phyloP scores from a whole-genome alignment of 2,797 vertebrate species.

The Gambusia yucatana region DNA sequence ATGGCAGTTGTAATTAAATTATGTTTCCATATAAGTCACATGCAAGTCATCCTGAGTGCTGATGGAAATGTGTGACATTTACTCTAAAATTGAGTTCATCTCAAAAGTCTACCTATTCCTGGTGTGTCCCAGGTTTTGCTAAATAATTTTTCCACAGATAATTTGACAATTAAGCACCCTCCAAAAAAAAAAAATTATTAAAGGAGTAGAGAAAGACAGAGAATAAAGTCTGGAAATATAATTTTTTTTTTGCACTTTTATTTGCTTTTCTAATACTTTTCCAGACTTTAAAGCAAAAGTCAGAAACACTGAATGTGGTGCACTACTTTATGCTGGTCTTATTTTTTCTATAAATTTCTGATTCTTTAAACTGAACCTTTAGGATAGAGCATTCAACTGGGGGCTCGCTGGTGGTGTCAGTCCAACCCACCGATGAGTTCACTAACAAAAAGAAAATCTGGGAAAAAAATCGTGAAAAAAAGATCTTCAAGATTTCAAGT shows the following conservation, averaged over 20 bases:
- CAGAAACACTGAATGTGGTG: not conserved
- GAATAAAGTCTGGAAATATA: not conserved
- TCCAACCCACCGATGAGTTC: no score
- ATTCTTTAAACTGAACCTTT: no score
- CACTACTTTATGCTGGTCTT: no score
- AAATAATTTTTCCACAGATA: not conserved
- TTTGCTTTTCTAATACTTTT: not conserved
- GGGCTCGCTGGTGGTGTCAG: no score
- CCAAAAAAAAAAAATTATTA: not conserved
- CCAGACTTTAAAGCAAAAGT: not conserved
- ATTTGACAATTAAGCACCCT: not conserved
- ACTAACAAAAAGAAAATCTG: no score
- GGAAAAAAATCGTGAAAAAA: no score
- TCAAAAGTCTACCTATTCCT: not conserved
- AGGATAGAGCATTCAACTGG: no score
- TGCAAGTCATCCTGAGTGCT: not conserved
- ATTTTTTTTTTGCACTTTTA: accelerated
- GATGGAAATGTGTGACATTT: not conserved
- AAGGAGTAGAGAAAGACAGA: not conserved
- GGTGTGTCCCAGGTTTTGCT: not conserved
- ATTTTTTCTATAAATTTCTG: no score
- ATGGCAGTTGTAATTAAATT: not conserved
- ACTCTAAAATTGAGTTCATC: not conserved
- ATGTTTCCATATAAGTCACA: not conserved
- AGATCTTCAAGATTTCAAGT: no score